Evolutionary conservation across 2,797 vertebrate genomes (phyloP).

Genomic region (Coregonus suidteri): DNA sequence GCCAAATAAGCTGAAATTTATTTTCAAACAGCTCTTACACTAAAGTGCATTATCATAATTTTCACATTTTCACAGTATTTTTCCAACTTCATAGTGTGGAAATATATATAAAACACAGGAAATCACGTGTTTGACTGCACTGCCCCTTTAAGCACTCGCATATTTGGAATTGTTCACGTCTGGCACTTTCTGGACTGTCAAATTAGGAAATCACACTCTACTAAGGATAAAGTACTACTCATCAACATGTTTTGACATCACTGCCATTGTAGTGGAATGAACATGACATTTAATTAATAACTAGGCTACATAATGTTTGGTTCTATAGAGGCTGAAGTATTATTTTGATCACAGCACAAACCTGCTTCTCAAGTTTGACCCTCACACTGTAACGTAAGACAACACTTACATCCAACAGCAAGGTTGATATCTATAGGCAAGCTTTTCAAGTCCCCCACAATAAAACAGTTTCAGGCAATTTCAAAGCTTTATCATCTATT

Average conservation of each 20-base stretch:
- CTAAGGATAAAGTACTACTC: background rate
- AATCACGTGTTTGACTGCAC: no score
- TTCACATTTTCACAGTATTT: no score
- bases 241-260: background rate
- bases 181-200: background rate
- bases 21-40: no score
- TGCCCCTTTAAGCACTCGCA: no score
- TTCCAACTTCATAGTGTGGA: no score
- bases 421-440: constrained; percentile 37
- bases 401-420: constrained; percentile 30
- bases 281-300: background rate
- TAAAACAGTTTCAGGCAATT: constrained; percentile 48
- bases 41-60: no score
- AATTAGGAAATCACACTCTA: background rate
- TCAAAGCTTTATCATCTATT: constrained; percentile 54
- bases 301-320: background rate
- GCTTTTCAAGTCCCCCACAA: constrained; percentile 16
- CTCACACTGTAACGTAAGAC: constrained; percentile 8
- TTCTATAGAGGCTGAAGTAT: background rate
- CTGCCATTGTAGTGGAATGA: background rate
- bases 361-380: background rate
- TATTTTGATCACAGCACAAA: constrained; percentile 5
- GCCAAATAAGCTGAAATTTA: no score
- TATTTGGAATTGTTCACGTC: constrained; percentile 3
- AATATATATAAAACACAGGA: no score